Evolutionary conservation across 2,888 invertebrate species (phyloP).

Genomic region (Lutraria lutraria): DNA sequence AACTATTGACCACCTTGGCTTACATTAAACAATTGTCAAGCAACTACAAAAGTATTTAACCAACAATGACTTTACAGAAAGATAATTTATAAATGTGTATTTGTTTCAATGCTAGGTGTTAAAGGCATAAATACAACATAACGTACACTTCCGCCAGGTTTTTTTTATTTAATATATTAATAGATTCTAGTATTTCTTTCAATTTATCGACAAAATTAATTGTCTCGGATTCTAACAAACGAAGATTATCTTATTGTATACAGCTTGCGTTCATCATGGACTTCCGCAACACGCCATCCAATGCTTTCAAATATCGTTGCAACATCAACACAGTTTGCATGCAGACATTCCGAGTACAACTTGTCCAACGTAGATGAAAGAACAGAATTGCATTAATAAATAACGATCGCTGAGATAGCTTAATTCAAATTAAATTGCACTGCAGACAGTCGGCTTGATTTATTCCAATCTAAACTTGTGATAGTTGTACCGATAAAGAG

Average conservation of each 20-base stretch:
- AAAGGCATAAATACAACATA: neutral
- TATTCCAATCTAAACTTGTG: conserved; percentile 4
- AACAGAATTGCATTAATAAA: neutral
- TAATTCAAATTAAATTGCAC: conserved; percentile 17
- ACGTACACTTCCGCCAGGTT: neutral
- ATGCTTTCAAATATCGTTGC: neutral
- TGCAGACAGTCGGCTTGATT: neutral
- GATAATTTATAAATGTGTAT: too few species aligned
- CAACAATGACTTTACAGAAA: too few species aligned
- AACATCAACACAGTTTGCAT: neutral
- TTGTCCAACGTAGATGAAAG: neutral
- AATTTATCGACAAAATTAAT: neutral
- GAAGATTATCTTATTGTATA: neutral
- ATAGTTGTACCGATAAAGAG: neutral
- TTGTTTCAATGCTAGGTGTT: neutral
- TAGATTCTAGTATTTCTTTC: neutral
- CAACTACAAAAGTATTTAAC: too few species aligned
- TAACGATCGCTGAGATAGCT: conserved; percentile 6
- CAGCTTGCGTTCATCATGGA: neutral
- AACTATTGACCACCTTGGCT: too few species aligned
- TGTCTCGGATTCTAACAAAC: neutral
- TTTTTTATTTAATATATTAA: neutral
- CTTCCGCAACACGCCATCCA: neutral
- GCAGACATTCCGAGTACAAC: neutral
- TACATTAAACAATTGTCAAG: too few species aligned